Base-by-base conservation (phyloP, 2,113 vertebrate genomes). In the Panthera leo region DNA sequence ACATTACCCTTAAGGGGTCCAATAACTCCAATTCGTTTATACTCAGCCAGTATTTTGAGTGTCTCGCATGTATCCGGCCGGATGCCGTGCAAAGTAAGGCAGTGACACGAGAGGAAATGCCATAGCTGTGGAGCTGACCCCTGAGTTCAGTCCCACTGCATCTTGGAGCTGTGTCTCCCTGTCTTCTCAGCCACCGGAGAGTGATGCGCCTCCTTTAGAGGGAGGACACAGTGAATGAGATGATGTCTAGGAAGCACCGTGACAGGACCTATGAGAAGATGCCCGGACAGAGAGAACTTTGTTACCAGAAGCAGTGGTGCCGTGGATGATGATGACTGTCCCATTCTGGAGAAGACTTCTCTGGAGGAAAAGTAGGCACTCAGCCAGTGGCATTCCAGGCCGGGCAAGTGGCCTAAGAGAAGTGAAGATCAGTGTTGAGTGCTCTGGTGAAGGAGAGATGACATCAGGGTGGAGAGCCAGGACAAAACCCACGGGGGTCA, bases 401-500 rank as follows among this genome's bases (percentile, higher is more conserved):
- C 36, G 2, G 36, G 31, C 48, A 25, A 5, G 48, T 0, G 10
- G 29, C 63, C 51, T 0, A 0, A 19, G n/a, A 39, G 36, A 51
- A 12, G 18, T 3, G 7, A 45, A 29, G 53, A n/a, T 51, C 15
- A 7, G 14, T 1, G 25, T 0, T 1, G 34, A 51, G 1, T 9
- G 14, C 70, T 42, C 36, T 58, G 8, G 3, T 5, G n/a, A 70
- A 61, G 87, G 39, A 14, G 48, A 18, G 58, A 12, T 2, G 55
- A 42, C 12, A 3, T 3, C 14, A 8, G 2, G 18, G 5, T 0
- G 15, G 75, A 88, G 34, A 39, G 13, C 63, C n/a, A 25, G 76
- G 42, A 83, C 58, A 23, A 31, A 5, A 13, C 4, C 18, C 51
- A 6, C 2, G 0, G 29, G 63, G 21, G 3, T 0, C 1, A 0